Percentiles rank a stretch among this genome's conserved stretches.
Conservation (phyloP, 2,113 vertebrate species). For the Hippocampus guttulatus region DNA sequence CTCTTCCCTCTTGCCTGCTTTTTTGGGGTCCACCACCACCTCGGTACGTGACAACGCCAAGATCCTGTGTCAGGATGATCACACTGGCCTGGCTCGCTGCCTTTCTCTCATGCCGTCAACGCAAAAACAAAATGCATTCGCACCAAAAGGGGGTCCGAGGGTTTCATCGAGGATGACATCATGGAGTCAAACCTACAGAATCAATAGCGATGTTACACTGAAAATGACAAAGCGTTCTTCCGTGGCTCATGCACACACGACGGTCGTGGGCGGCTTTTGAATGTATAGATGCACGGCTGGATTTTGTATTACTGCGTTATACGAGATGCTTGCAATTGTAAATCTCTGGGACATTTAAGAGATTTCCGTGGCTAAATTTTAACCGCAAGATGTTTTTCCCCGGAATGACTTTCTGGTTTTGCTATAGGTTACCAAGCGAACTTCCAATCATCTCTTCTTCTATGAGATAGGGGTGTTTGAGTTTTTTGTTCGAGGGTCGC, state of each 20-base stretch:
- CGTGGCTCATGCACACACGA: constrained; percentile 36
- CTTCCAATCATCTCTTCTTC: no score
- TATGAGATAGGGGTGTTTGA: no score
- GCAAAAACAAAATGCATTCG: constrained; percentile 49
- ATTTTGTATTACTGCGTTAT: constrained; percentile 41
- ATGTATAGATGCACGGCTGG: constrained; percentile 41
- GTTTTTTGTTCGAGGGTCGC: no score
- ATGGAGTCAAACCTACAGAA: constrained; percentile 75
- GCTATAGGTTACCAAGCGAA: no score
- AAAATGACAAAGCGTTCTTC: constrained; percentile 70
- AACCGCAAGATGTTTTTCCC: neutral
- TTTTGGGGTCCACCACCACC: no score
- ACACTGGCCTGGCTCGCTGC: constrained; percentile 29
- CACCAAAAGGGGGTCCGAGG: constrained; percentile 56
- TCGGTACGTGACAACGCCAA: neutral
- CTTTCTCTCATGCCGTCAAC: constrained; percentile 52
- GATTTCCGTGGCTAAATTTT: constrained; percentile 30
- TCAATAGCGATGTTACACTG: constrained; percentile 72
- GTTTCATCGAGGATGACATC: constrained; percentile 75
- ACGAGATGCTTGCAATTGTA: constrained; percentile 40
- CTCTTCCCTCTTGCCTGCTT: no score
- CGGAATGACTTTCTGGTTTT: neutral
- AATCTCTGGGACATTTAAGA: constrained; percentile 29
- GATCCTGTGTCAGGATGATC: constrained; percentile 22
- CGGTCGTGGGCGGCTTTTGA: constrained; percentile 49